phyloP scores from a whole-genome alignment of 1,140 invertebrate species.

The Drosophila teissieri region DNA sequence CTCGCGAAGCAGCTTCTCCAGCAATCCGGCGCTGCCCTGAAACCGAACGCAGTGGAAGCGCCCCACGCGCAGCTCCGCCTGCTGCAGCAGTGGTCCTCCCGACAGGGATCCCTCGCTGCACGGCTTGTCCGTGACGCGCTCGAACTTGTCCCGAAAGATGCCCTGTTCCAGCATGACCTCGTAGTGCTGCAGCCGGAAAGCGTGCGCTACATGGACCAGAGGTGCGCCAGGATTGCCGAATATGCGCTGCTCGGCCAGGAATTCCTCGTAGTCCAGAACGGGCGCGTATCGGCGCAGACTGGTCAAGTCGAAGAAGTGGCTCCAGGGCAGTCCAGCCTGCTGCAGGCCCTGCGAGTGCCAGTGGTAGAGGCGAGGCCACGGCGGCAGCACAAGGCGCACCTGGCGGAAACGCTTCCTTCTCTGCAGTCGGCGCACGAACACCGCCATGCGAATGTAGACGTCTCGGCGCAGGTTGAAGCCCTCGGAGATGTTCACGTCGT shows the following conservation, averaged over 20 bases:
- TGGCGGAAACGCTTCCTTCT: constrained; percentile 85
- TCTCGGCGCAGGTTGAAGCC: constrained; percentile 98
- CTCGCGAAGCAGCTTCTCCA: constrained; percentile 86
- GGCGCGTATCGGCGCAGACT: constrained; percentile 92
- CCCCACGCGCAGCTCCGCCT: constrained; percentile 79
- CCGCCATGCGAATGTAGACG: constrained; percentile 96
- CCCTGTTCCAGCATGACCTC: constrained; percentile 92
- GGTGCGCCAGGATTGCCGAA: constrained; percentile 68
- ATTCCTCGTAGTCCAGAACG: constrained; percentile 94
- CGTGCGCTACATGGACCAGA: constrained; percentile 86
- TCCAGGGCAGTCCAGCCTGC: constrained; percentile 87
- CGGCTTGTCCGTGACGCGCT: constrained; percentile 85
- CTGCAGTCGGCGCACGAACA: constrained; percentile 89
- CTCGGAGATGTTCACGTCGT: constrained; percentile 97
- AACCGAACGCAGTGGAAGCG: constrained; percentile 92
- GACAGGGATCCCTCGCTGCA: constrained; percentile 62
- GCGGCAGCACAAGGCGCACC: constrained; percentile 92
- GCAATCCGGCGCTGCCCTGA: constrained; percentile 90
- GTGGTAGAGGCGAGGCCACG: constrained; percentile 95
- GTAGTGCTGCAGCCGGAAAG: constrained; percentile 94
- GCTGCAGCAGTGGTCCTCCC: constrained; percentile 64
- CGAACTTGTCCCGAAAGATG: constrained; percentile 93
- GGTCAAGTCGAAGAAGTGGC: constrained; percentile 93
- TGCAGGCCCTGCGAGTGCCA: constrained; percentile 89
- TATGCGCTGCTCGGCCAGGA: constrained; percentile 86